These are phyloP conservation scores for Cinclus mexicanus DNA, from an alignment of 2,113 vertebrate species.

Conservation along the genomic window DNA sequence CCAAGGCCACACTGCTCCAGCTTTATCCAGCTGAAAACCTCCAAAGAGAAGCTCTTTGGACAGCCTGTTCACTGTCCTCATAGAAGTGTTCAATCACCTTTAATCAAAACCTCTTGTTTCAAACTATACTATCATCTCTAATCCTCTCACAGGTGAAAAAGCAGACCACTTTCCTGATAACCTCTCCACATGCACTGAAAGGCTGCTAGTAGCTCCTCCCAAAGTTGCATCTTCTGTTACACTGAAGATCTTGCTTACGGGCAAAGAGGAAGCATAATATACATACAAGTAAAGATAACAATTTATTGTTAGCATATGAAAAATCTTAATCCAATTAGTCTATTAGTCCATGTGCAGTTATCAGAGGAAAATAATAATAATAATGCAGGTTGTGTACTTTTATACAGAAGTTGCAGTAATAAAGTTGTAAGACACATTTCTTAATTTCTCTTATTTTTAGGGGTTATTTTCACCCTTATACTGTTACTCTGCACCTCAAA, in stretches of 20 bases:
- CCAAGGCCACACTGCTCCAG: neutral
- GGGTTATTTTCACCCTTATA: neutral
- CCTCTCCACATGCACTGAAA: neutral
- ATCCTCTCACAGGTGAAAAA: neutral
- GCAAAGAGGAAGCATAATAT: neutral
- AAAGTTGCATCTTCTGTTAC: neutral
- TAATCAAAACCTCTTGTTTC: neutral
- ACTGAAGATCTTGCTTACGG: neutral
- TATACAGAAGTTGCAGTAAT: neutral
- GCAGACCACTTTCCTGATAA: neutral
- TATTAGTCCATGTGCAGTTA: neutral
- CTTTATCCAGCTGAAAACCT: neutral
- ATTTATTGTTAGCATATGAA: neutral
- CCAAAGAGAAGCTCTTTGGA: neutral
- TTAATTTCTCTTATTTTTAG: neutral
- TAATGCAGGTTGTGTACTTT: neutral
- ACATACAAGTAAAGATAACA: neutral
- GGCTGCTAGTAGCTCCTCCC: neutral
- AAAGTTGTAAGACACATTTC: neutral
- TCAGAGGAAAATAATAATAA: neutral
- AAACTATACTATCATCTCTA: neutral
- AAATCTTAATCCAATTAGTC: neutral
- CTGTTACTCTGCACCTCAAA: neutral
- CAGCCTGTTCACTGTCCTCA: neutral
- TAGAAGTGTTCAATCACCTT: neutral